phyloP scores from a whole-genome alignment of 2,888 invertebrate genomes.

The Tetragonula carbonaria region DNA sequence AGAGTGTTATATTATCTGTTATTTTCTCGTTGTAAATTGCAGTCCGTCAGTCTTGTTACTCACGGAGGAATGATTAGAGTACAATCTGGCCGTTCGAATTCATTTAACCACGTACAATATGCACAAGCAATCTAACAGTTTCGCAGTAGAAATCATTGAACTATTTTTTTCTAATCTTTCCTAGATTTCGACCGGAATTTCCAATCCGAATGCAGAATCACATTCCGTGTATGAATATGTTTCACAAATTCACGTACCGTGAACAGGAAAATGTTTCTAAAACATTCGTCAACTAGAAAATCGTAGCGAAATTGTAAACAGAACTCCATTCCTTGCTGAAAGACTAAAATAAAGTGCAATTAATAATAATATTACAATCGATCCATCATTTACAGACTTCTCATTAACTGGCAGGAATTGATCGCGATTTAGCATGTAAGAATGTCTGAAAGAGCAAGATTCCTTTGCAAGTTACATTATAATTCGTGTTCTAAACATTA shows the following conservation, averaged over 20 bases:
- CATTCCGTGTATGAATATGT: not conserved
- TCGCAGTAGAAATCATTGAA: not conserved
- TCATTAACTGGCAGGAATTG: not conserved
- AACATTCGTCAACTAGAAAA: not conserved
- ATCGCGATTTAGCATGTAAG: too few relatives aligned
- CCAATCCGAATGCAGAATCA: not conserved
- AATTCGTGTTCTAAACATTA: too few relatives aligned
- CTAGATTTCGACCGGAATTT: not conserved
- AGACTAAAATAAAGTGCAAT: not conserved
- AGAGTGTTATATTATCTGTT: not conserved
- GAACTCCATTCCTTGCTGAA: not conserved
- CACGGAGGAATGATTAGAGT: too few relatives aligned
- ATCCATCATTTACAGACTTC: not conserved
- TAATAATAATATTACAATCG: not conserved
- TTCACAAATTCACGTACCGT: not conserved
- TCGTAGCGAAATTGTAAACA: not conserved
- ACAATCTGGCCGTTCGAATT: slow-evolving; percentile 36
- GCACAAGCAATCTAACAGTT: not conserved
- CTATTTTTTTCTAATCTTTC: not conserved
- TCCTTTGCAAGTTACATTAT: too few relatives aligned
- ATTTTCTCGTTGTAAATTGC: slow-evolving; percentile 12
- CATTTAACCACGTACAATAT: slow-evolving; percentile 34
- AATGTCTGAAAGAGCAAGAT: too few relatives aligned
- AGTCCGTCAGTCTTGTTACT: too few relatives aligned
- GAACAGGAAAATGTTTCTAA: not conserved